Evolutionary conservation across 2,797 vertebrate species (phyloP).

Genomic region (Chaunax sp.): DNA sequence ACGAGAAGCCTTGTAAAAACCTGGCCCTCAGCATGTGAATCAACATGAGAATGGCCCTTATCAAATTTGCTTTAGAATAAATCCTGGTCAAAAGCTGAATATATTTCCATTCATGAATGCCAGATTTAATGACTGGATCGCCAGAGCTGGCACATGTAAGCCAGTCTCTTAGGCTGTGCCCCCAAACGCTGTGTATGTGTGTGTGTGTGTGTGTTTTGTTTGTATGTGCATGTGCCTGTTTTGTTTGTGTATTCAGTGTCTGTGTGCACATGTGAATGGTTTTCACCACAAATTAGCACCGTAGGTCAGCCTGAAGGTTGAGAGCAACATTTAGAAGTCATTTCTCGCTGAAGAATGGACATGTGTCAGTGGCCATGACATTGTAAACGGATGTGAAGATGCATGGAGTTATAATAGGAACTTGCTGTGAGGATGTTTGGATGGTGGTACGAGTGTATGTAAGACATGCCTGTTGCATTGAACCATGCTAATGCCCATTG

Average conservation of each 20-base stretch:
- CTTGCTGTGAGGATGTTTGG: conserved; percentile 43
- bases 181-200: conserved; percentile 28
- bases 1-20: conserved; percentile 55
- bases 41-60: conserved; percentile 76
- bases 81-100: conserved; percentile 62
- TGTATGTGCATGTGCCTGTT: conserved; percentile 23
- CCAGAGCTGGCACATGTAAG: conserved; percentile 44
- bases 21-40: conserved; percentile 71
- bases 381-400: conserved; percentile 44
- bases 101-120: conserved; percentile 80
- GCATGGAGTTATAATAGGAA: conserved; percentile 42
- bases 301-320: conserved; percentile 60
- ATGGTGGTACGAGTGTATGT: background rate
- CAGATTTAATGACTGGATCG: conserved; percentile 59
- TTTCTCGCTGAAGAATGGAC: conserved; percentile 4
- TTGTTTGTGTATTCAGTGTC: conserved; percentile 31
- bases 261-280: conserved; percentile 10
- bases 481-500: conserved; percentile 26
- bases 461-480: conserved; percentile 15
- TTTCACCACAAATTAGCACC: conserved; percentile 46
- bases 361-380: conserved; percentile 20
- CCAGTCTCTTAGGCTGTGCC: conserved; percentile 27
- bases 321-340: conserved; percentile 27
- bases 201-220: conserved; percentile 1
- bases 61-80: conserved; percentile 80